phyloP scores from a whole-genome alignment of 2,888 invertebrate genomes.

The Metallyticus violacea region DNA sequence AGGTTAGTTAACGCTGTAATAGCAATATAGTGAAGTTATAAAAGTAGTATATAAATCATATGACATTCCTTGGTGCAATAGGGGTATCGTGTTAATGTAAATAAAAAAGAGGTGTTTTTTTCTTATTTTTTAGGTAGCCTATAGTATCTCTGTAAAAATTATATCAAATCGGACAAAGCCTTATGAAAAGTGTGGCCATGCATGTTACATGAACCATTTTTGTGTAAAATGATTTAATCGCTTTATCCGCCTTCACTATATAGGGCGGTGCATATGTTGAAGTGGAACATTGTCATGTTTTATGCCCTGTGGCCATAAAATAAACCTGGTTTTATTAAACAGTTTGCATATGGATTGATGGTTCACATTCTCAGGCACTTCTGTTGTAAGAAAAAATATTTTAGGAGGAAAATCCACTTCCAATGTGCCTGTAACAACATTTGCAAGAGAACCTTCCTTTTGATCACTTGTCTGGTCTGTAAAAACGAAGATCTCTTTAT shows the following conservation, averaged over 20 bases:
- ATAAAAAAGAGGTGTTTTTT: too few species aligned
- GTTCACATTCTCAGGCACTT: neutral
- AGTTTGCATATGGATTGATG: neutral
- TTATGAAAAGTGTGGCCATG: neutral
- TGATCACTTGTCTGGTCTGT: neutral
- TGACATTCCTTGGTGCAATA: too few species aligned
- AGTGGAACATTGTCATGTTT: neutral
- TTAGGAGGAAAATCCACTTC: neutral
- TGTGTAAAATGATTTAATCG: too few species aligned
- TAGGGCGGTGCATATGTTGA: neutral
- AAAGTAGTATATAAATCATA: too few species aligned
- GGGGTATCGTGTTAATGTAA: too few species aligned
- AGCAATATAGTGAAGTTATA: too few species aligned
- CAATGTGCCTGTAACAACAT: neutral
- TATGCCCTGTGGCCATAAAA: neutral
- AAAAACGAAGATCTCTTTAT: neutral
- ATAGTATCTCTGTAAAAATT: too few species aligned
- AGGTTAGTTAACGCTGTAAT: too few species aligned
- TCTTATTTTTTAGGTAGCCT: too few species aligned
- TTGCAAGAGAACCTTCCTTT: neutral
- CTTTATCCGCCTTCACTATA: neutral
- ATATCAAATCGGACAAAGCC: too few species aligned
- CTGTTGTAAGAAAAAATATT: neutral
- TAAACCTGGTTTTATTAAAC: neutral
- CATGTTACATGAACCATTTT: neutral